Percentiles rank a stretch among this genome's conserved stretches.
Conservation (phyloP, 2,113 vertebrate species). For the Chascanopsetta lugubris region DNA sequence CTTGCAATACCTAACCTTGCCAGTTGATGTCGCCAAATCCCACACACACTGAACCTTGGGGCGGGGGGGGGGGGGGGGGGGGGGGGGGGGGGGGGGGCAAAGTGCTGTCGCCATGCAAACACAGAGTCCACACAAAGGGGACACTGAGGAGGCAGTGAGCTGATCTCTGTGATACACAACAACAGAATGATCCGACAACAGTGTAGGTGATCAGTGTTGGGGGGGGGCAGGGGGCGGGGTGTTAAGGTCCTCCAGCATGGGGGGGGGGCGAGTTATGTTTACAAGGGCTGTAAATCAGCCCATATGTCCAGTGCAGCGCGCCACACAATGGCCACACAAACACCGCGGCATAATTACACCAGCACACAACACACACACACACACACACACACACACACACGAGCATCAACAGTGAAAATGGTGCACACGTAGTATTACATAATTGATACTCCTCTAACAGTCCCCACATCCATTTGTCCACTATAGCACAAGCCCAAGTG, state of each 20-base stretch:
- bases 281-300: conserved; percentile 55
- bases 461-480: conserved; percentile 63
- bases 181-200: conserved; percentile 34
- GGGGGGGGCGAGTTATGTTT: conserved; percentile 42
- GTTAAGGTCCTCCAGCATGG: conserved; percentile 10
- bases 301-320: conserved; percentile 51
- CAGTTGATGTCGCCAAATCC: no score
- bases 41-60: no score
- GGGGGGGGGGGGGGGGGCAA: conserved; percentile 3
- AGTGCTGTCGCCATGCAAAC: conserved; percentile 12
- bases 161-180: conserved; percentile 33
- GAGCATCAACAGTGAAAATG: conserved; percentile 50
- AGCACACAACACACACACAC: conserved; percentile 26
- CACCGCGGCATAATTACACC: conserved; percentile 54
- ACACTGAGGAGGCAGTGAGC: conserved; percentile 15
- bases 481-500: conserved; percentile 40
- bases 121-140: conserved; percentile 37
- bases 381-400: not conserved
- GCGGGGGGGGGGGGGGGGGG: no score
- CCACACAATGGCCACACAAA: conserved; percentile 66
- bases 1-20: no score
- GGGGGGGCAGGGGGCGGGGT: not conserved
- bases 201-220: not conserved
- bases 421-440: conserved; percentile 68
- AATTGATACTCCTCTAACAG: conserved; percentile 64